Evolutionary conservation across 2,888 invertebrate species (phyloP).

Genomic region (Epistrophe eligans): DNA sequence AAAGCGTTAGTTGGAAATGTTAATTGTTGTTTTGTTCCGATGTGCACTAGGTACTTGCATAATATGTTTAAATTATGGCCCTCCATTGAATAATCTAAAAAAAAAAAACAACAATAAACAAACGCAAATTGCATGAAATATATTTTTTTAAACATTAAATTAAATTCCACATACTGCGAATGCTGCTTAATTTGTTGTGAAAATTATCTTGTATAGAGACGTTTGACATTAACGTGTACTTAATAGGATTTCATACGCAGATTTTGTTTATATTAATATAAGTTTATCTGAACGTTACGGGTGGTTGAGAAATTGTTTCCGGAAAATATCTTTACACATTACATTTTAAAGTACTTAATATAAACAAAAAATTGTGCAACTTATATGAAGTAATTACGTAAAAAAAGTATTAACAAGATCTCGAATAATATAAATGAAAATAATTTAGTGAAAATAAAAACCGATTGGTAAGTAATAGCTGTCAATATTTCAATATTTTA

Average conservation of each 20-base stretch:
- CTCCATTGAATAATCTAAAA: neutral
- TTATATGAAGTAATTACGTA: neutral
- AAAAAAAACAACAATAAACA: slow-evolving; percentile 1
- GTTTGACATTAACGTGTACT: slow-evolving; percentile 17
- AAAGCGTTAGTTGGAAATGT: slow-evolving; percentile 27
- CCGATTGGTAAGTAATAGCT: slow-evolving; percentile 26
- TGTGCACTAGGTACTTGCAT: slow-evolving; percentile 22
- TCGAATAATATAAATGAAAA: neutral
- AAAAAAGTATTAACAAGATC: neutral
- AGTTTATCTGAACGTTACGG: slow-evolving; percentile 23
- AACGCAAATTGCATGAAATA: slow-evolving; percentile 29
- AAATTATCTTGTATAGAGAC: neutral
- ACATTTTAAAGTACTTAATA: neutral
- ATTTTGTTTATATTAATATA: slow-evolving; percentile 48
- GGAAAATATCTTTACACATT: neutral
- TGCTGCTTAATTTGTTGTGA: slow-evolving; percentile 14
- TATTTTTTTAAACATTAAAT: slow-evolving; percentile 32
- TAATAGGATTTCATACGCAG: slow-evolving; percentile 23
- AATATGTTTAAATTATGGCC: slow-evolving; percentile 15
- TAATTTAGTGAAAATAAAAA: slow-evolving; percentile 24
- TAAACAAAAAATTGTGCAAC: neutral
- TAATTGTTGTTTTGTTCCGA: slow-evolving; percentile 33
- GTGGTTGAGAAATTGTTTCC: slow-evolving; percentile 34
- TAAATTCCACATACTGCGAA: neutral
- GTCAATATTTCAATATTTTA: neutral